Percentiles rank a stretch among this genome's conserved stretches.
Conservation (phyloP, 1,140 invertebrate genomes). For the Pomacea maculata region DNA sequence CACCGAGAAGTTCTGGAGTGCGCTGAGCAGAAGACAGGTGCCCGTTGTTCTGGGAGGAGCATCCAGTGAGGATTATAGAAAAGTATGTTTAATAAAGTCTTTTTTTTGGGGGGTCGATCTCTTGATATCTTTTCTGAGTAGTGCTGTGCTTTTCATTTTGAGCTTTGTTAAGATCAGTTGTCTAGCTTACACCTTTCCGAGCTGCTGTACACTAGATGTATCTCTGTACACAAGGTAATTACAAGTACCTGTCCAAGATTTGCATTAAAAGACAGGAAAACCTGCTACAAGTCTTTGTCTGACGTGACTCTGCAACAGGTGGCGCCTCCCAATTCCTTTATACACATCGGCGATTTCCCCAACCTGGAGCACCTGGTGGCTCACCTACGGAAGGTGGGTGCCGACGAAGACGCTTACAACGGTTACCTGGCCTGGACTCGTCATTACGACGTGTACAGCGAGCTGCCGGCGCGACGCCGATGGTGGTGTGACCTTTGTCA, state of each 20-base stretch:
- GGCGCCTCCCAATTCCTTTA: slow-evolving; percentile 77
- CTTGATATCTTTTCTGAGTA: background rate
- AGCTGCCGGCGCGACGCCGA: slow-evolving; percentile 32
- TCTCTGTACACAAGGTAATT: background rate
- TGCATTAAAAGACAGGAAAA: background rate
- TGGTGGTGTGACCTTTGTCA: slow-evolving; percentile 44
- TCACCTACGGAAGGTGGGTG: slow-evolving; percentile 75
- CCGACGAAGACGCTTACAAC: slow-evolving; percentile 54
- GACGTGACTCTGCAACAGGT: slow-evolving; percentile 10
- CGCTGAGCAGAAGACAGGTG: slow-evolving; percentile 44
- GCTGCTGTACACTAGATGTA: too few species aligned
- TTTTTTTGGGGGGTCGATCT: background rate
- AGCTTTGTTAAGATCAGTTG: too few species aligned
- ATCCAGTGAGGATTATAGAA: slow-evolving; percentile 54
- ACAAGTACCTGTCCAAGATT: background rate
- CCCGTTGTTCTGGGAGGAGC: slow-evolving; percentile 52
- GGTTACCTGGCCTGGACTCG: slow-evolving; percentile 59
- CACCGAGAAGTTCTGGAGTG: slow-evolving; percentile 62
- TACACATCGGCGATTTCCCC: slow-evolving; percentile 94
- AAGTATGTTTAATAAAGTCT: background rate
- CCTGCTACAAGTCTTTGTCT: background rate
- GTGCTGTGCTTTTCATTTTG: background rate
- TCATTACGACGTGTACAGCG: slow-evolving; percentile 38
- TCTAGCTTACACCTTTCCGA: too few species aligned
- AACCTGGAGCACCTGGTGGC: slow-evolving; percentile 84